Base-by-base conservation (phyloP, 1,140 invertebrate genomes). In the Caligus rogercresseyi region DNA sequence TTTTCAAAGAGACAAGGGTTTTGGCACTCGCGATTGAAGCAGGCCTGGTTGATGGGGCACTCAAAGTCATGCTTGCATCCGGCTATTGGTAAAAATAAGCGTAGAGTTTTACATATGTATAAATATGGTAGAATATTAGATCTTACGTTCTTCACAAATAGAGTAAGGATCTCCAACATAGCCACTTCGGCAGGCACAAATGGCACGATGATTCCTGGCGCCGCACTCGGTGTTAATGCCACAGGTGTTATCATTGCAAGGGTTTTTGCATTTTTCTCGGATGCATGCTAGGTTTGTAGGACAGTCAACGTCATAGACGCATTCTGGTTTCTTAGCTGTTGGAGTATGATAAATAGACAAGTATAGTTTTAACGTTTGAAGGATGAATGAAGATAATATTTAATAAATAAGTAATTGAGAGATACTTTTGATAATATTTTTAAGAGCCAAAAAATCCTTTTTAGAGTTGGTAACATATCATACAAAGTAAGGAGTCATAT, bases 151-250 rank as follows among this genome's bases (percentile, higher is more conserved):
- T 2, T 63, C 65, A 66, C 83, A 84, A 31, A 73, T 68, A 14
- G 72, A 72, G 68, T 81, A 70, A 2, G 76, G 72, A 68, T 77
- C 73, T 13, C 81, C 82, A 74, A 68, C 66, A 67, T 74, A 70
- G 16, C 71, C 74, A 54, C 76, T 65, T 1, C 82, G 81, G 73
- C 89, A 93, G 24, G 70, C 75, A 69, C 89, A 93, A 63, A 79
- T 70, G 65, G 83, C 83, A 52, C 76, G 73, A 71, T 91, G 87
- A 69, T 83, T 78, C 60, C 77, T 71, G 1, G 83, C 78, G 25
- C 71, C 70, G 69, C 88, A 91, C 21, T 79, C 67, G 1, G 87
- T 83, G 71, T 91, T 91, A 3, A 80, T 84, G 20, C 87, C 87
- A 71, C 87, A 91, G n/a, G 83, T 79, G n/a, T 81, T 83, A 11